Conservation (phyloP, 1,140 invertebrate genomes). For the Solenopsis invicta region DNA sequence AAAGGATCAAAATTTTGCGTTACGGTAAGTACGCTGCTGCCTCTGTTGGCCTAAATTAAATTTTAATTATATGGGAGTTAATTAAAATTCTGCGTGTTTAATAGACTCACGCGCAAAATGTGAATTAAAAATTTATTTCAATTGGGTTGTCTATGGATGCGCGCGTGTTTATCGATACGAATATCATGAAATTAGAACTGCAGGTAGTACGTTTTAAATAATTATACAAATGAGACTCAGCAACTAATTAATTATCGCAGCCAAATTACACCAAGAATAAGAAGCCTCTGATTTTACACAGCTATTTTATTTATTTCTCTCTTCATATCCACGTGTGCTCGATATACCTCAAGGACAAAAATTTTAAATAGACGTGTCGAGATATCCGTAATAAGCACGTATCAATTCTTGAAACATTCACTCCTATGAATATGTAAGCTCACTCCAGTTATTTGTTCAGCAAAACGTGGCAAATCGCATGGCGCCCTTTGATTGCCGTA, state of each 20-base stretch:
- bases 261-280: background rate
- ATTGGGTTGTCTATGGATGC: background rate
- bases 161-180: constrained; percentile 14
- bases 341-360: background rate
- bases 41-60: constrained; percentile 60
- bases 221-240: background rate
- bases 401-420: constrained; percentile 7
- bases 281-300: background rate
- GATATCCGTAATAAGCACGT: background rate
- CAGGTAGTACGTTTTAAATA: constrained; percentile 22
- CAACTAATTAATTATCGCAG: constrained; percentile 32
- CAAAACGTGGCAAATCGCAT: constrained; percentile 70
- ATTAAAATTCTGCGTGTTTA: constrained; percentile 64
- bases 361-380: background rate
- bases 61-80: constrained; percentile 63
- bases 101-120: constrained; percentile 52
- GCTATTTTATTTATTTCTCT: background rate
- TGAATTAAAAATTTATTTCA: constrained; percentile 61
- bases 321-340: too few relatives aligned
- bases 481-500: constrained; percentile 67
- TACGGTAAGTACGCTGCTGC: constrained; percentile 39
- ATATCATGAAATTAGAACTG: constrained; percentile 27
- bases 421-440: constrained; percentile 47
- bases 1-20: constrained; percentile 58
- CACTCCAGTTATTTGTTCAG: constrained; percentile 52